phyloP scores from a whole-genome alignment of 2,797 vertebrate genomes.

The Clarias fuscus region DNA sequence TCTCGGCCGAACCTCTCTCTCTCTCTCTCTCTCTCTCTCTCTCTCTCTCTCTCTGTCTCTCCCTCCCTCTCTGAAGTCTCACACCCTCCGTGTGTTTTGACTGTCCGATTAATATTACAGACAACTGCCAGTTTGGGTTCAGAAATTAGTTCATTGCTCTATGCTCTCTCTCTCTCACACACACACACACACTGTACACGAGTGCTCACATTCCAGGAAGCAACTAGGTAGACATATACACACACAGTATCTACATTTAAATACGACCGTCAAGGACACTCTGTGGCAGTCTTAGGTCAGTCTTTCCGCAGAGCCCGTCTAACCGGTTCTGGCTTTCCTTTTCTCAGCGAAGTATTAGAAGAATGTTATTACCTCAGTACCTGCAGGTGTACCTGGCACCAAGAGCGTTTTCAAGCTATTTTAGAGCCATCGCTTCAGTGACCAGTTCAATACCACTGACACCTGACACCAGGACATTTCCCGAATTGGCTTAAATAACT shows the following conservation, averaged over 20 bases:
- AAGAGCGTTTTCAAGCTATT: not conserved
- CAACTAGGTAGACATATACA: not conserved
- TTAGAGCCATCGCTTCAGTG: not conserved
- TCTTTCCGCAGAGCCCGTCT: conserved; percentile 49
- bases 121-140: not conserved
- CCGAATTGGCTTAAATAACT: not conserved
- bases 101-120: not conserved
- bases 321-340: conserved; percentile 41
- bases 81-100: not conserved
- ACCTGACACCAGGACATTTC: not conserved
- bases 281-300: conserved; percentile 6
- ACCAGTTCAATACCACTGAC: not conserved
- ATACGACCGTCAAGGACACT: not conserved
- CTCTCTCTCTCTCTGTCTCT: conserved; percentile 24
- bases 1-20: conserved; percentile 42
- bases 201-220: conserved; percentile 5
- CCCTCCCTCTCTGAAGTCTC: not conserved
- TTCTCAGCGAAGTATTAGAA: conserved; percentile 17
- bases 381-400: conserved; percentile 1
- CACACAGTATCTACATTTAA: not conserved
- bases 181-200: not conserved
- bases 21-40: conserved; percentile 47
- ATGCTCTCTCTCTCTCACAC: not conserved
- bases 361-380: conserved; percentile 38
- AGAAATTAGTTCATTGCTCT: not conserved